Evolutionary conservation across 2,797 vertebrate genomes (phyloP), one percentile per base, ranked within the genome.

Genomic region (Aplochiton taeniatus): DNA sequence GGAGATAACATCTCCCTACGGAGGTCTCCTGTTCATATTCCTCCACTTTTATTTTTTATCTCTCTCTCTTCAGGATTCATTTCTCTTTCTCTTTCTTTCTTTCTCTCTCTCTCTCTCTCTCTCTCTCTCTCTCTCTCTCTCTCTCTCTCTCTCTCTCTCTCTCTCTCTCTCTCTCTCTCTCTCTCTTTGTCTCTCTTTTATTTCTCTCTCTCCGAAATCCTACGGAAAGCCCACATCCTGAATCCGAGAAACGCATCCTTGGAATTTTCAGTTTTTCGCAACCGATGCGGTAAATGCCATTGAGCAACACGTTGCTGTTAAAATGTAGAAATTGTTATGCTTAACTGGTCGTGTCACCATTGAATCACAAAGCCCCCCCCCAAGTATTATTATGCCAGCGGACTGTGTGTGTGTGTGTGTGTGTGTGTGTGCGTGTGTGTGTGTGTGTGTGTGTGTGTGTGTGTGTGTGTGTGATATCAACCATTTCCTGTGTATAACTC

Each of bases 1-100:
- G 11, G 4, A 1, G 70, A 86, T 81, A 77, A 46, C 20, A 74
- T 77, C 77, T 68, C 56, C 79, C 66, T 53, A 46, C 44, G 16
- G 14, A 67, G 68, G 68, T 69, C 58, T 64, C 46, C 8, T 12
- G 20, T 11, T 13, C 9, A 51, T 44, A 54, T 18, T 8, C 4
- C 48, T 41, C 65, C 8, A 31, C 20, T 55, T 18, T 55, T 20
- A 9, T 18, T 55, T 12, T 55, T 18, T 42, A 6, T 56, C 20
- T 52, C 46, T 19, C 46, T 51, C 56, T 55, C 54, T 14, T 55
- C 8, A 11, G 10, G 11, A 31, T 11, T 31, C 41, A 10, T 12
- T 63, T 17, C 49, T 12, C 48, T 41, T 19, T 31, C 11, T 58
- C 45, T 63, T n/a, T 49, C n/a, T 62, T 20, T n/a, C 44, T 58